Percentiles rank a stretch among this genome's conserved stretches.
Conservation (phyloP, 2,797 vertebrate species). For the Pangasius larnaudii region DNA sequence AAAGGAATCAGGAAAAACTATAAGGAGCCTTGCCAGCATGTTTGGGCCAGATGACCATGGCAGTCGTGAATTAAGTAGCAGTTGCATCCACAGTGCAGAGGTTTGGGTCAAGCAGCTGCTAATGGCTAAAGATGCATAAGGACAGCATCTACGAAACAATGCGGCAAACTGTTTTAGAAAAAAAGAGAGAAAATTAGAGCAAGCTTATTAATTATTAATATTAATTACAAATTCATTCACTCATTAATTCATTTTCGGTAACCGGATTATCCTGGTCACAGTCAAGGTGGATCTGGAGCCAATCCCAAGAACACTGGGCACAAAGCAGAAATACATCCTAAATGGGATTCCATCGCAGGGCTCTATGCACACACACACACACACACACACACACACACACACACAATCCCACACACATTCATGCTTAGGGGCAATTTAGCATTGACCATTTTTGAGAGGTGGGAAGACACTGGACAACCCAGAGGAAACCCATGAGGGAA, state of each 20-base stretch:
- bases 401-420: neutral
- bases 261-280: neutral
- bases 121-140: neutral
- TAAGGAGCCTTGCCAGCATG: neutral
- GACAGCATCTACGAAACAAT: neutral
- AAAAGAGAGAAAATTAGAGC: neutral
- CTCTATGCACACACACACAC: neutral
- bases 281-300: neutral
- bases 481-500: neutral
- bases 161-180: neutral
- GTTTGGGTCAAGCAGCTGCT: too few relatives aligned
- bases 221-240: neutral
- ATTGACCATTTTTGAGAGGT: neutral
- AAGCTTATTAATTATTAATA: neutral
- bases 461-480: neutral
- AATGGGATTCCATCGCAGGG: neutral
- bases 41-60: neutral
- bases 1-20: neutral
- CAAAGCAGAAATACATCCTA: neutral
- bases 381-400: neutral
- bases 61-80: neutral
- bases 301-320: neutral
- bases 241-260: neutral
- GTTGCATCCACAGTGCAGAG: neutral
- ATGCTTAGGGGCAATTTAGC: neutral